Percentiles rank a stretch among this genome's conserved stretches.
These are phyloP conservation scores for Drosophila pachea DNA, from an alignment of 1,140 invertebrate species.

Conservation along the genomic window DNA sequence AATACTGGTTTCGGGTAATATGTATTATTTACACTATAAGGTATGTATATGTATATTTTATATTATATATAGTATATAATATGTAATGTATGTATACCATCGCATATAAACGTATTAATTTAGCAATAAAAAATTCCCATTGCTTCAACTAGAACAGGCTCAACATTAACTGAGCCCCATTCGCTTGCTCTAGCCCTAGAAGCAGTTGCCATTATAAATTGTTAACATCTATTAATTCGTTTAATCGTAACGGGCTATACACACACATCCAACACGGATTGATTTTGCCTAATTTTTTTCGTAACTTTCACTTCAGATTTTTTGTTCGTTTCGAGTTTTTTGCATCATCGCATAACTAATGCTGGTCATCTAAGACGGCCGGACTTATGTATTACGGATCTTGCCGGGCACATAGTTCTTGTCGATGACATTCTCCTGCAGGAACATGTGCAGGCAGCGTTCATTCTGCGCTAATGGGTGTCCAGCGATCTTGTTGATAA, in stretches of 20 bases:
- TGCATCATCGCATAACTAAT: constrained; percentile 66
- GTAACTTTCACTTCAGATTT: constrained; percentile 35
- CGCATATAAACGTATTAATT: constrained; percentile 72
- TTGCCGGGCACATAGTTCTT: constrained; percentile 99
- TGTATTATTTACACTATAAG: constrained; percentile 48
- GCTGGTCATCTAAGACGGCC: constrained; percentile 7
- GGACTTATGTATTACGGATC: constrained; percentile 94
- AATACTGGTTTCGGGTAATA: constrained; percentile 33
- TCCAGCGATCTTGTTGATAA: constrained; percentile 99
- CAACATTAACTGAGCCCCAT: constrained; percentile 66
- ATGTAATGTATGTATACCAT: constrained; percentile 65
- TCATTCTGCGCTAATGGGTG: constrained; percentile 99
- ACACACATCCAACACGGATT: constrained; percentile 48
- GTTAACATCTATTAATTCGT: constrained; percentile 49
- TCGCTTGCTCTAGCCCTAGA: constrained; percentile 36
- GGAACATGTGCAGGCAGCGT: constrained; percentile 99
- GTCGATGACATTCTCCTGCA: constrained; percentile 98
- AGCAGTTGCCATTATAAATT: constrained; percentile 34
- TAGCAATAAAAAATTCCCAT: constrained; percentile 72
- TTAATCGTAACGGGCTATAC: constrained; percentile 44
- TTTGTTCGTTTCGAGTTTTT: constrained; percentile 72
- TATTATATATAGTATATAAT: constrained; percentile 33
- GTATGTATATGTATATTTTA: constrained; percentile 54
- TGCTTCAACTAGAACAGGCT: constrained; percentile 51
- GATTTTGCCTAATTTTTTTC: constrained; percentile 61